Evolutionary conservation across 2,797 vertebrate species (phyloP), one percentile per base, ranked within the genome.

Genomic region (Potorous gilbertii): DNA sequence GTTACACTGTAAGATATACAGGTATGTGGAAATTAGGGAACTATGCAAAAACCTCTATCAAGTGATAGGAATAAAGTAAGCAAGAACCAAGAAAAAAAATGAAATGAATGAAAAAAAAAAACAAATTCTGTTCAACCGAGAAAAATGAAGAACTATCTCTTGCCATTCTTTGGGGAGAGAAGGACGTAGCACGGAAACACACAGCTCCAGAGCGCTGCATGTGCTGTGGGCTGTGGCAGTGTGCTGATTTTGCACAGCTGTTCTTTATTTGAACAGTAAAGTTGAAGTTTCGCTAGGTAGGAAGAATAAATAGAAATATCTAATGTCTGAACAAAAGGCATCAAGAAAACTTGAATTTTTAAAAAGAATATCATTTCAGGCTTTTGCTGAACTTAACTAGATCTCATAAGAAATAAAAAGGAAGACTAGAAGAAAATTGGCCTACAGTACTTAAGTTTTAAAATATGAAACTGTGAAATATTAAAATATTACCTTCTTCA

Each of bases 401-500:
- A 74, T 74, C 91, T 96, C 95, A 54, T 28, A 50, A 87, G 46
- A 96, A 96, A 96, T 21, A 59, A 1, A 55, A 94, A 91, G 55
- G 21, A 3, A 62, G 56, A 52, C 74, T 91, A 34, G 34, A 40
- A 74, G 14, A 40, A 74, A 87, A 81, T 46, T 31, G 91, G 57
- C n/a, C 95, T 11, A 92, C 16, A 92, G 28, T 54, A 40, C 57
- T 54, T 91, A 52, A 91, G 14, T 31, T 92, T 89, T 52, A 97
- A 87, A 46, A 81, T 81, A 29, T 57, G 56, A 66, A 94, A 93
- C 3, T 54, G 34, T 62, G n/a, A 94, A 91, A 54, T 54, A 57
- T n/a, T 56, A 28, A 57, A 95, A 57, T 95, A 94, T 92, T 97
- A 99, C 99, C 99, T 99, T 99, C 99, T 97, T 99, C 99, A 97